phyloP scores from a whole-genome alignment of 1,140 invertebrate species.

The Hylyphantes graminicola region DNA sequence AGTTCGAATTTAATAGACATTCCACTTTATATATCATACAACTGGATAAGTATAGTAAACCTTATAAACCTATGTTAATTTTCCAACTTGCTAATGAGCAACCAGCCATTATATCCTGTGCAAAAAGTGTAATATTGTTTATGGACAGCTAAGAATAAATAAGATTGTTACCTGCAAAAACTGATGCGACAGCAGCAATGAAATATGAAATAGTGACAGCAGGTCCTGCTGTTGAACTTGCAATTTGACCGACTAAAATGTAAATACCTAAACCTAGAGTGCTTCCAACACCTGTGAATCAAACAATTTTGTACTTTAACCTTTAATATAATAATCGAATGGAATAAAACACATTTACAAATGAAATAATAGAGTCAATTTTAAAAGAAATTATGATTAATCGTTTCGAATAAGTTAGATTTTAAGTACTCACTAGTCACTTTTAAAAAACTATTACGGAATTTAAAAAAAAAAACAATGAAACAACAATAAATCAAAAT shows the following conservation, averaged over 20 bases:
- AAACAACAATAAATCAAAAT: not conserved
- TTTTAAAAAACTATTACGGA: no score
- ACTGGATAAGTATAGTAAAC: no score
- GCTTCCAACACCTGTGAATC: conserved; percentile 77
- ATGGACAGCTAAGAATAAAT: not conserved
- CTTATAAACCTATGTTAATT: no score
- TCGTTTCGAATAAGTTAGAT: not conserved
- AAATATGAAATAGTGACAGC: conserved; percentile 88
- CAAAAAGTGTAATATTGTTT: no score
- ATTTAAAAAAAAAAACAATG: not conserved
- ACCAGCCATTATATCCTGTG: no score
- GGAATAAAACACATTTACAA: conserved; percentile 9
- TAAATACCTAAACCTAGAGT: conserved; percentile 92
- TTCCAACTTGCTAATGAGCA: no score
- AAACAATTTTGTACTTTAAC: conserved; percentile 17
- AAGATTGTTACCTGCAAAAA: conserved; percentile 79
- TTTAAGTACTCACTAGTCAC: no score
- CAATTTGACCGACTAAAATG: conserved; percentile 88
- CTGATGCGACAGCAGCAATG: conserved; percentile 87
- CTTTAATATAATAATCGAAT: conserved; percentile 51
- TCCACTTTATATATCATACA: no score
- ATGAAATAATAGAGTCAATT: not conserved
- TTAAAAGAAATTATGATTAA: not conserved
- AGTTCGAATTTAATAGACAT: no score
- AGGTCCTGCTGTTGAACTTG: conserved; percentile 85